These are phyloP conservation scores for Saccopteryx leptura DNA, from an alignment of 2,113 vertebrate genomes.

Conservation along the genomic window DNA sequence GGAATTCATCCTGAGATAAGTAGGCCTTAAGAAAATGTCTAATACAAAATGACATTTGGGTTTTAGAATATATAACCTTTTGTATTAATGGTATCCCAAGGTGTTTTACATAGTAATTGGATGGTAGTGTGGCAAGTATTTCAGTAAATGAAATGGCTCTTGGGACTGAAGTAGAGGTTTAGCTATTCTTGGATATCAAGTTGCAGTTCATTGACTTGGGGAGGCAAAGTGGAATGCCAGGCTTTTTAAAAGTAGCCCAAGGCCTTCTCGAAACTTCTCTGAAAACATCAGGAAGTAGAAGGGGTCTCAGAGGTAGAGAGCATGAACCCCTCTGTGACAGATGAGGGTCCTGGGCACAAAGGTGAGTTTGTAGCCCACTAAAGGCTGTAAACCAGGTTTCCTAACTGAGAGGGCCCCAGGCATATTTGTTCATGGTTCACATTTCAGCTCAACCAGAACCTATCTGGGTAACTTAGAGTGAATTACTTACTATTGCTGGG, in stretches of 20 bases:
- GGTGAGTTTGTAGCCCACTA: neutral
- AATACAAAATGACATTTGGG: constrained; percentile 86
- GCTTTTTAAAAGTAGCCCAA: constrained; percentile 78
- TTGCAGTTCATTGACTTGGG: constrained; percentile 78
- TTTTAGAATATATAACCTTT: constrained; percentile 87
- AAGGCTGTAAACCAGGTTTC: neutral
- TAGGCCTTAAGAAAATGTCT: constrained; percentile 86
- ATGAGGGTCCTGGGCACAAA: neutral
- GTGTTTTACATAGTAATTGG: constrained; percentile 87
- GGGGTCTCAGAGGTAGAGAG: neutral
- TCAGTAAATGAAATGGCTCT: constrained; percentile 84
- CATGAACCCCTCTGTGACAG: neutral
- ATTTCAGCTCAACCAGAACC: neutral
- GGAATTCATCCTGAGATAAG: constrained; percentile 86
- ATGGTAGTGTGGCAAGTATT: constrained; percentile 83
- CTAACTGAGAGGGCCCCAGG: neutral
- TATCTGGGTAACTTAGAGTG: neutral
- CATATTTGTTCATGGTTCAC: neutral
- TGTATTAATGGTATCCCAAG: constrained; percentile 86
- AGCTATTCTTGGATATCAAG: constrained; percentile 84
- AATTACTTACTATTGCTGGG: neutral
- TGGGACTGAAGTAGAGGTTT: constrained; percentile 80
- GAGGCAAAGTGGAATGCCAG: constrained; percentile 59
- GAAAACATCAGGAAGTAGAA: constrained; percentile 56
- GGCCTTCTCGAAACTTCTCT: constrained; percentile 69